phyloP scores from a whole-genome alignment of 37 sponge, comb jelly and placozoan genomes.

The Theonella swinhoei region DNA sequence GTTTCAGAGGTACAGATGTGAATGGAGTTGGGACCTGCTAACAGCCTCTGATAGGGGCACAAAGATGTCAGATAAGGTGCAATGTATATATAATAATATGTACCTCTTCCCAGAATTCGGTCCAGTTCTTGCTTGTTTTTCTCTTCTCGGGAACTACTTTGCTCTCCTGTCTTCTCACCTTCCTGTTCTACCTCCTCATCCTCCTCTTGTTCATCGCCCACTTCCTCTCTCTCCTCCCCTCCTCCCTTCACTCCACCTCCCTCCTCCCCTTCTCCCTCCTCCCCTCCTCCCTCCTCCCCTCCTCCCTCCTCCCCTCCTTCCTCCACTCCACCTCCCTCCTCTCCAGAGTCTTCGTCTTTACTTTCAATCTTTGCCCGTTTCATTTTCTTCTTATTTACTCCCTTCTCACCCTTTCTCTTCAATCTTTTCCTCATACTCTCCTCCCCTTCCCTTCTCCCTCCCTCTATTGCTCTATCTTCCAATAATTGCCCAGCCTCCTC shows the following conservation, averaged over 20 bases:
- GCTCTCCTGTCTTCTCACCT: not conserved
- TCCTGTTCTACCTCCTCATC: not conserved
- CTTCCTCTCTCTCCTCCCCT: not conserved
- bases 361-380: too few relatives aligned
- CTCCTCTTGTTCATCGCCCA: not conserved
- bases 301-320: not conserved
- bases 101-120: not conserved
- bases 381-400: too few relatives aligned
- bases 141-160: not conserved
- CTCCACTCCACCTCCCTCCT: not conserved
- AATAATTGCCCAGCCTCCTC: too few relatives aligned
- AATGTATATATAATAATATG: too few relatives aligned
- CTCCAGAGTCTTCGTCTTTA: not conserved
- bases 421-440: not conserved
- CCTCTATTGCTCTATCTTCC: too few relatives aligned
- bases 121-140: not conserved
- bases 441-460: too few relatives aligned
- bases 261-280: not conserved
- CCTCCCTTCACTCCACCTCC: not conserved
- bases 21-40: too few relatives aligned
- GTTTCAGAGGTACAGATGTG: too few relatives aligned
- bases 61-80: too few relatives aligned
- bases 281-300: not conserved
- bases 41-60: too few relatives aligned
- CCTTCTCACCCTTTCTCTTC: constrained; percentile 7